These are phyloP conservation scores for Abrostola tripartita DNA, from an alignment of 2,888 invertebrate species.

Conservation along the genomic window DNA sequence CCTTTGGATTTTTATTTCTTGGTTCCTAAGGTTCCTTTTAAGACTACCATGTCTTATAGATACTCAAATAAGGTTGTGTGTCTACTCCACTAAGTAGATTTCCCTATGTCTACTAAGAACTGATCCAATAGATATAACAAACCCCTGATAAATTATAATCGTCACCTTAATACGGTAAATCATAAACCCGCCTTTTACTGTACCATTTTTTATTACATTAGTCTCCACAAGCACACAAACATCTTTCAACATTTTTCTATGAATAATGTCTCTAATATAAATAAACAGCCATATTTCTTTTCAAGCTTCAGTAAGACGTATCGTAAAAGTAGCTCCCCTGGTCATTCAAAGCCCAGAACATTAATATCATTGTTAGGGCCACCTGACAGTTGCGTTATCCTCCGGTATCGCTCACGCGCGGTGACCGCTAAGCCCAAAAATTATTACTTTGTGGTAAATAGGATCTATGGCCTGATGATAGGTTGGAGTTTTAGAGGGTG, in stretches of 20 bases:
- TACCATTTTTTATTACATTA: too few species aligned
- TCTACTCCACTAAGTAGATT: too few species aligned
- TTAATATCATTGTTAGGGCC: conserved; percentile 76
- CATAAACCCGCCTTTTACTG: too few species aligned
- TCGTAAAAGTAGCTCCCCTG: conserved; percentile 57
- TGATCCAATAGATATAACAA: too few species aligned
- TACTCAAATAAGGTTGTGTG: too few species aligned
- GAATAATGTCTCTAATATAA: conserved; percentile 9
- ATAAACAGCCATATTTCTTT: conserved; percentile 39
- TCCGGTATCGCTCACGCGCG: conserved; percentile 65
- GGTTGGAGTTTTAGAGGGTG: conserved; percentile 9
- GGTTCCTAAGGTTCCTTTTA: too few species aligned
- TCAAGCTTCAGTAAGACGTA: conserved; percentile 38
- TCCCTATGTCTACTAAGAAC: too few species aligned
- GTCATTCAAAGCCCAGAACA: conserved; percentile 59
- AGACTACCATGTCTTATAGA: too few species aligned
- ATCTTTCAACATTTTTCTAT: neutral
- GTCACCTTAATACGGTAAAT: too few species aligned
- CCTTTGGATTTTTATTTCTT: too few species aligned
- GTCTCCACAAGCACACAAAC: too few species aligned
- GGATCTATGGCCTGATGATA: conserved; percentile 62
- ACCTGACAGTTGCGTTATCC: conserved; percentile 76
- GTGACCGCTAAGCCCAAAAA: conserved; percentile 71
- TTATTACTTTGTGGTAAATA: conserved; percentile 70
- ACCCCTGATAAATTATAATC: too few species aligned